Conservation (phyloP, 2,888 invertebrate genomes). For the Brenthis daphne region DNA sequence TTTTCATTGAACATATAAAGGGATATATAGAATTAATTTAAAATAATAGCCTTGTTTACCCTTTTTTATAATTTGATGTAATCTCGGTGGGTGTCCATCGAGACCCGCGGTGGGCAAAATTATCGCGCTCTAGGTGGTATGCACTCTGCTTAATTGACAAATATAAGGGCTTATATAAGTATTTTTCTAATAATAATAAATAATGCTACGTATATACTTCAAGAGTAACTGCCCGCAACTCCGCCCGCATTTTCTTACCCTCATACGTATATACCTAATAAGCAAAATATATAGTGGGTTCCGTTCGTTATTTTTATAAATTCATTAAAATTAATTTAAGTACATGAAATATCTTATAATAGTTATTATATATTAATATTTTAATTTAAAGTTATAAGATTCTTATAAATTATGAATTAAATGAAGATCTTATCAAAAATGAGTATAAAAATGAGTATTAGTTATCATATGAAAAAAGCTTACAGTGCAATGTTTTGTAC, state of each 20-base stretch:
- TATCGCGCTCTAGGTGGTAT: constrained; percentile 62
- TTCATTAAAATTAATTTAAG: no score
- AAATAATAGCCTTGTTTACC: constrained; percentile 48
- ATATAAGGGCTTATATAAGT: constrained; percentile 18
- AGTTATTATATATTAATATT: no score
- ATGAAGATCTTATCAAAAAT: no score
- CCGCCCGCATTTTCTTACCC: constrained; percentile 2
- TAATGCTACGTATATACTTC: not conserved
- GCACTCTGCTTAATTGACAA: constrained; percentile 41
- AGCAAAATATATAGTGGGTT: not conserved
- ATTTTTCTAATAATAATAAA: not conserved
- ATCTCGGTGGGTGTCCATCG: constrained; percentile 57
- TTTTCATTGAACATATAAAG: not conserved
- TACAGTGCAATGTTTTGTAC: no score
- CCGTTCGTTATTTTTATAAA: no score
- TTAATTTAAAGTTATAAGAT: no score
- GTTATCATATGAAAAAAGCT: no score
- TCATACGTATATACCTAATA: not conserved
- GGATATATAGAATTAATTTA: constrained; percentile 1
- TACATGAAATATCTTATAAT: no score
- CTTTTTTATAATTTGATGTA: constrained; percentile 48
- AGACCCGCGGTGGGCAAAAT: constrained; percentile 59
- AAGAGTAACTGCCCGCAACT: constrained; percentile 5
- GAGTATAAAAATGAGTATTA: no score
- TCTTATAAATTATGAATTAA: no score